Percentiles rank a stretch among this genome's conserved stretches.
phyloP scores from a whole-genome alignment of 2,888 invertebrate species.

The Drosophila antonietae region DNA sequence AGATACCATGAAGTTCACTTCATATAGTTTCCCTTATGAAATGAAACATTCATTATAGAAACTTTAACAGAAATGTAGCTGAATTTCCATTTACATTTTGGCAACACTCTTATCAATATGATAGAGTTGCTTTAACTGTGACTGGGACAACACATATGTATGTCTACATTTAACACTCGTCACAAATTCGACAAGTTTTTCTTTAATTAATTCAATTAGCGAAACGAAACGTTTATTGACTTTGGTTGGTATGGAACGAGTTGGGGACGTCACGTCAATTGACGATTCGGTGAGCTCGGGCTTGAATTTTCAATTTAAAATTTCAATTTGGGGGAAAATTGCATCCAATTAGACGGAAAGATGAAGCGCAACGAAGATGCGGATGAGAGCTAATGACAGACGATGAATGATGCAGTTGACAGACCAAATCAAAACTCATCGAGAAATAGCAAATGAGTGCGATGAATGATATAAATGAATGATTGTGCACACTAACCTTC shows the following conservation, averaged over 20 bases:
- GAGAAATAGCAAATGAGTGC: slow-evolving; percentile 11
- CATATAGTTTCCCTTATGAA: neutral
- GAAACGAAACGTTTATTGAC: slow-evolving; percentile 56
- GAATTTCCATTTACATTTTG: neutral
- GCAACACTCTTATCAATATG: slow-evolving; percentile 30
- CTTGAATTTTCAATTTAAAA: slow-evolving; percentile 10
- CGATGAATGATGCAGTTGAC: slow-evolving; percentile 54
- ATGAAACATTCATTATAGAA: neutral
- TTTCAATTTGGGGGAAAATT: slow-evolving; percentile 33
- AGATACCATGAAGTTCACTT: neutral
- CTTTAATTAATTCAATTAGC: slow-evolving; percentile 63
- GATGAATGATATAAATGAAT: neutral
- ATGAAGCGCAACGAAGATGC: slow-evolving; percentile 16
- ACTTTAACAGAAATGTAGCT: neutral
- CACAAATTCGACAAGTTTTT: slow-evolving; percentile 4
- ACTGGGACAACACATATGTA: neutral
- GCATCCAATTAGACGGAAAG: slow-evolving; percentile 49
- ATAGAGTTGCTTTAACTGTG: slow-evolving; percentile 10
- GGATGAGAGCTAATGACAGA: slow-evolving; percentile 30
- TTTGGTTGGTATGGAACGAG: slow-evolving; percentile 42
- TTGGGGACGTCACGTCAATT: slow-evolving; percentile 20
- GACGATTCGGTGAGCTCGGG: slow-evolving; percentile 12
- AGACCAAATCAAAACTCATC: slow-evolving; percentile 57
- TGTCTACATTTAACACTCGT: slow-evolving; percentile 5
- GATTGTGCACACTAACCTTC: slow-evolving; percentile 81